Conservation (phyloP, 2,797 vertebrate species). For the Macropus fuliginosus region DNA sequence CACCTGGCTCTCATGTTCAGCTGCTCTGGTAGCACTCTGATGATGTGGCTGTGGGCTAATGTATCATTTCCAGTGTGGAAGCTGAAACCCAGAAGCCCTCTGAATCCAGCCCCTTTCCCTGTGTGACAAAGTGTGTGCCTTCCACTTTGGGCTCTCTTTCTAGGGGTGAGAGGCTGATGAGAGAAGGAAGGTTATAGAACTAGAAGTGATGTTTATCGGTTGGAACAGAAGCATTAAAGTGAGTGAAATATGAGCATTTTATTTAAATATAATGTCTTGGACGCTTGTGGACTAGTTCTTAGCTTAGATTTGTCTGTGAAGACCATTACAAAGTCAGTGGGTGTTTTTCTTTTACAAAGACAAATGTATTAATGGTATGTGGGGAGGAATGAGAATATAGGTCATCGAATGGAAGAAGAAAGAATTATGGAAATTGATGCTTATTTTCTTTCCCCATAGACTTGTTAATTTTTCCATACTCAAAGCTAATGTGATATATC, state of each 20-base stretch:
- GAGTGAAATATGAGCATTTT: not conserved
- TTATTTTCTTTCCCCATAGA: not conserved
- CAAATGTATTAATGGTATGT: not conserved
- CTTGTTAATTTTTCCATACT: not conserved
- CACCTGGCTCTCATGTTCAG: slow-evolving; percentile 14
- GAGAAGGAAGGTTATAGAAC: not conserved
- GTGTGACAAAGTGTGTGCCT: not conserved
- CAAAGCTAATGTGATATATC: not conserved
- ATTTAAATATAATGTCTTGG: not conserved
- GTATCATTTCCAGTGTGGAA: not conserved
- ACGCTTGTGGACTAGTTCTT: not conserved
- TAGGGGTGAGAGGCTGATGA: not conserved
- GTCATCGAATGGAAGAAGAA: not conserved
- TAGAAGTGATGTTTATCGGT: not conserved
- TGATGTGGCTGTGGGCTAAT: not conserved
- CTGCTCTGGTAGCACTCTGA: not conserved
- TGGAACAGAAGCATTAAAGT: not conserved
- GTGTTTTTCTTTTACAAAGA: not conserved
- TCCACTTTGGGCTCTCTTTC: not conserved
- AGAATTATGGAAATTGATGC: not conserved
- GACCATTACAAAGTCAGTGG: not conserved
- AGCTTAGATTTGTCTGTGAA: not conserved
- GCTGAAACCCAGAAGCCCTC: not conserved
- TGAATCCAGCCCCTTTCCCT: not conserved
- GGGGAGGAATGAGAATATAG: not conserved